phyloP scores from a whole-genome alignment of 2,113 vertebrate genomes.

The Panurus biarmicus region DNA sequence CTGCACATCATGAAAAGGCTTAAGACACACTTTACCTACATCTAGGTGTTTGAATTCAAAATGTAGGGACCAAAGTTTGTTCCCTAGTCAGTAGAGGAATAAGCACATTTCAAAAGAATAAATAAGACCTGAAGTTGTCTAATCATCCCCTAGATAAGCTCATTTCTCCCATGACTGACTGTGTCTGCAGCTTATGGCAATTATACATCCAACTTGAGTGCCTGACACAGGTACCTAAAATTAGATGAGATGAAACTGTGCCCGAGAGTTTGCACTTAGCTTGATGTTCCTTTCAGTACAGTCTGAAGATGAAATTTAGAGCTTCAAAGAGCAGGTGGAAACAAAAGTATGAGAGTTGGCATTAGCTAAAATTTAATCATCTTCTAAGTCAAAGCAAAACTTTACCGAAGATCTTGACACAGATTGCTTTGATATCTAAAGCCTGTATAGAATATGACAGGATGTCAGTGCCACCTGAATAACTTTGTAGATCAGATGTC shows the following conservation, averaged over 20 bases:
- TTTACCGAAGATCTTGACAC: not conserved
- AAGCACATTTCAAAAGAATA: not conserved
- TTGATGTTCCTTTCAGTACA: constrained; percentile 1
- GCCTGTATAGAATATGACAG: not conserved
- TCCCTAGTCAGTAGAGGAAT: not conserved
- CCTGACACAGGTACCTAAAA: constrained; percentile 28
- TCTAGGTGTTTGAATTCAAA: not conserved
- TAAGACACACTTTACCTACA: not conserved
- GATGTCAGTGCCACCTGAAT: not conserved
- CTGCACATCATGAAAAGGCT: not conserved
- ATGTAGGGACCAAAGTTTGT: not conserved
- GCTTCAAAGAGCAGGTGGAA: constrained; percentile 18
- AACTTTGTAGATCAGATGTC: not conserved
- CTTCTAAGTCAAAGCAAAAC: not conserved
- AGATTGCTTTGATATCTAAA: not conserved
- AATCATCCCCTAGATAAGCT: not conserved
- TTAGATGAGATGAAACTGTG: constrained; percentile 29
- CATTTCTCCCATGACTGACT: not conserved
- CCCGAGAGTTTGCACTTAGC: constrained; percentile 11
- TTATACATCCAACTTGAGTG: not conserved
- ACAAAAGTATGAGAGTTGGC: not conserved
- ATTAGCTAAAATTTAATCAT: not conserved
- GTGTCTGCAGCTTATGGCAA: not conserved
- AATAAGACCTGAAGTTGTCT: not conserved
- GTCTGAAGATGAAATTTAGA: constrained; percentile 19